Percentiles rank a stretch among this genome's conserved stretches.
These are phyloP conservation scores for Syngnathus typhle DNA, from an alignment of 2,113 vertebrate species.

Conservation along the genomic window DNA sequence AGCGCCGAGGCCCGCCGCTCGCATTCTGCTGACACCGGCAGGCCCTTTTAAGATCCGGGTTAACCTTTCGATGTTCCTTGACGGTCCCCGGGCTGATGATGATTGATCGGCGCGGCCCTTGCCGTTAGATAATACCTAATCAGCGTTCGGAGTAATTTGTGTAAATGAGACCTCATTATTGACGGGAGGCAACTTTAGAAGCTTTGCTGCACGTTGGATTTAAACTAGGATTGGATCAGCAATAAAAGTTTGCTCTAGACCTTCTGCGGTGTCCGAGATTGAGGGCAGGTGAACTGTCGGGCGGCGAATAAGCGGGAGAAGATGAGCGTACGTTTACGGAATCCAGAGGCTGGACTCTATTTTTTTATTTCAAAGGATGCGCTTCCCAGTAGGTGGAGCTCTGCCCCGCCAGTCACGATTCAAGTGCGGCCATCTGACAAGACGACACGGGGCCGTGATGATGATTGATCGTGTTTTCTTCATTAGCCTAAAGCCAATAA, in stretches of 20 bases:
- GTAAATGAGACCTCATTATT: conserved; percentile 94
- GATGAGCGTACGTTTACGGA: conserved; percentile 42
- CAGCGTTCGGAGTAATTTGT: conserved; percentile 87
- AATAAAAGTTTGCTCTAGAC: conserved; percentile 64
- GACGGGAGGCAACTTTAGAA: conserved; percentile 78
- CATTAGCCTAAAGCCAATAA: conserved; percentile 99
- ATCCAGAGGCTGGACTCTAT: conserved; percentile 3
- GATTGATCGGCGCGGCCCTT: conserved; percentile 86
- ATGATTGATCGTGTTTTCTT: conserved; percentile 99
- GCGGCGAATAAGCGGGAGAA: conserved; percentile 48
- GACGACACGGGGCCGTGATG: conserved; percentile 85
- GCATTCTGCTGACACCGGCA: conserved; percentile 94
- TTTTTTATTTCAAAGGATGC: conserved; percentile 36
- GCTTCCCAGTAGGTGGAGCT: conserved; percentile 79
- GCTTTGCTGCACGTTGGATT: conserved; percentile 69
- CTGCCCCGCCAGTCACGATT: conserved; percentile 66
- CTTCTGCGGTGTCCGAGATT: conserved; percentile 51
- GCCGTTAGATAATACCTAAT: conserved; percentile 91
- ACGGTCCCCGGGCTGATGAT: conserved; percentile 80
- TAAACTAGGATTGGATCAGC: conserved; percentile 62
- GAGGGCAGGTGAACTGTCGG: conserved; percentile 60
- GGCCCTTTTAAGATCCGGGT: conserved; percentile 76
- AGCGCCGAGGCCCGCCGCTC: conserved; percentile 73
- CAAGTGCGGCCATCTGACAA: conserved; percentile 69
- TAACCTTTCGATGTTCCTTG: conserved; percentile 91